Evolutionary conservation across 2,113 vertebrate genomes (phyloP).

Genomic region (Cyrtonyx montezumae): DNA sequence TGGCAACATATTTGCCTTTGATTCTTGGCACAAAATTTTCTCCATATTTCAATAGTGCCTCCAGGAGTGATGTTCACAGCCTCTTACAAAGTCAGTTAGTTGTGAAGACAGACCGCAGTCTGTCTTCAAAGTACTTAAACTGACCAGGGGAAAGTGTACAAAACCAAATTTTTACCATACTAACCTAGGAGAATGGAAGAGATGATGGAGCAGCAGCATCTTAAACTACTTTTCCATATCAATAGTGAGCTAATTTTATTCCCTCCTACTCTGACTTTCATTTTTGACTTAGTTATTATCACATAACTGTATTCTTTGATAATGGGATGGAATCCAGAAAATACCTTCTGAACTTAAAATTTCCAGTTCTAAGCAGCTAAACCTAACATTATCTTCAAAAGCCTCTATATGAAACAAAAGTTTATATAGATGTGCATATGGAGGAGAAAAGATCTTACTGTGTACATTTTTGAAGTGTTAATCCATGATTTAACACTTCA

Average conservation of each 20-base stretch:
- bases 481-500: not conserved
- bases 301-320: not conserved
- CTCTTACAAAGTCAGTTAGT: accelerated
- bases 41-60: not conserved
- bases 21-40: not conserved
- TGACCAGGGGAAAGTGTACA: not conserved
- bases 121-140: not conserved
- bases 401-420: not conserved
- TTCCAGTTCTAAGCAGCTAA: not conserved
- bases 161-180: not conserved
- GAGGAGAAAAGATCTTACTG: not conserved
- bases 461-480: not conserved
- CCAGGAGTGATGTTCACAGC: not conserved
- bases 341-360: not conserved
- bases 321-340: not conserved
- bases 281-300: not conserved
- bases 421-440: accelerated
- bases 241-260: not conserved
- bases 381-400: not conserved
- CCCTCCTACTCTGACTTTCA: not conserved
- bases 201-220: accelerated
- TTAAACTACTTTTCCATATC: not conserved
- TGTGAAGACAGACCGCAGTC: not conserved
- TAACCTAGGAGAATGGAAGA: not conserved
- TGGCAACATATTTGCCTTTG: not conserved